These are phyloP conservation scores for Craseonycteris thonglongyai DNA, from an alignment of 2,113 vertebrate genomes.

Conservation along the genomic window DNA sequence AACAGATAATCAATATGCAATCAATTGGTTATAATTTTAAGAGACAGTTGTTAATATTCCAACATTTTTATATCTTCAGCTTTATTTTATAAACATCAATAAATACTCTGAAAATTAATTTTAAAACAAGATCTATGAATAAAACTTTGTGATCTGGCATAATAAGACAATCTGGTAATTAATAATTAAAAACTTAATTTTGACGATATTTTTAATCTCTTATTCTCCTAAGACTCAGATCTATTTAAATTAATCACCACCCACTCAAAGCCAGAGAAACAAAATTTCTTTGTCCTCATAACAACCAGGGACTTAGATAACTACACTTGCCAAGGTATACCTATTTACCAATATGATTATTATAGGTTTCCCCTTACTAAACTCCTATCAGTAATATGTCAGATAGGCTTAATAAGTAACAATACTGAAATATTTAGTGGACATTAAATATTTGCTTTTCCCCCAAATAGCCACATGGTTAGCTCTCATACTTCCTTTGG, in stretches of 20 bases:
- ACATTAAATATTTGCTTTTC: neutral
- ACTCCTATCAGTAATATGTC: neutral
- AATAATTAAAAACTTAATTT: neutral
- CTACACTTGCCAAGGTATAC: neutral
- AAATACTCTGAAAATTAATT: neutral
- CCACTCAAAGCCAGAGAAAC: neutral
- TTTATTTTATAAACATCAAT: neutral
- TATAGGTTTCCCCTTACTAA: neutral
- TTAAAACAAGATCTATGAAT: neutral
- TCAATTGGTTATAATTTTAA: neutral
- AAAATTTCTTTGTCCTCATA: neutral
- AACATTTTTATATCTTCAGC: neutral
- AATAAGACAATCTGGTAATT: neutral
- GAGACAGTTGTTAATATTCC: neutral
- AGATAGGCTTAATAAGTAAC: neutral
- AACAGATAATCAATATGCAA: neutral
- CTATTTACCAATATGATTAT: neutral
- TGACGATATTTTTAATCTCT: neutral
- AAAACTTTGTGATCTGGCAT: neutral
- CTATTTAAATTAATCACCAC: neutral
- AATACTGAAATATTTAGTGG: neutral
- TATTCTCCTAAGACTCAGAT: neutral
- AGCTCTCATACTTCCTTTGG: too few relatives aligned
- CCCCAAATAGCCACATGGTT: too few relatives aligned
- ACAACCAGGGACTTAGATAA: neutral